phyloP scores from a whole-genome alignment of 2,888 invertebrate species.

The Alcis repandata region DNA sequence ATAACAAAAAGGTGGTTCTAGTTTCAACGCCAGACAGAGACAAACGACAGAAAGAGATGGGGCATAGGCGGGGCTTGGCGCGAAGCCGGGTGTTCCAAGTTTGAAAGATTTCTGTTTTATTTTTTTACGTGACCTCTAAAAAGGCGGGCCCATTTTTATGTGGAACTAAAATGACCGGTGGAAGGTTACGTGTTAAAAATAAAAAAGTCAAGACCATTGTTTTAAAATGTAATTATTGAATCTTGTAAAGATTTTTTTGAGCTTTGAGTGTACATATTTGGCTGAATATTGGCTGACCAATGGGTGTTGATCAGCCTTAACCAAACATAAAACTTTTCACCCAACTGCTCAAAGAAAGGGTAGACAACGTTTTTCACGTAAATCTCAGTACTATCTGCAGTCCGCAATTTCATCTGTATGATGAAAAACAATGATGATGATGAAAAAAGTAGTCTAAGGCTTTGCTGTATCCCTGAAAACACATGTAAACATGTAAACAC shows the following conservation, averaged over 20 bases:
- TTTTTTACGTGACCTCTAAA: conserved; percentile 59
- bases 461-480: too few species aligned
- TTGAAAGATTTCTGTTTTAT: conserved; percentile 48
- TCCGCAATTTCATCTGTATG: too few species aligned
- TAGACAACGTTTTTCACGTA: too few species aligned
- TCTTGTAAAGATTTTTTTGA: not conserved
- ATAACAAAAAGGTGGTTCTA: conserved; percentile 74
- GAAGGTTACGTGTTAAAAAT: conserved; percentile 11
- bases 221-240: not conserved
- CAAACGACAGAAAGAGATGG: conserved; percentile 52
- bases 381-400: too few species aligned
- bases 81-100: conserved; percentile 57
- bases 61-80: conserved; percentile 65
- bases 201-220: conserved; percentile 1
- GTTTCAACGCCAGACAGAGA: conserved; percentile 72
- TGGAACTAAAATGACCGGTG: conserved; percentile 3
- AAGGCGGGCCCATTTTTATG: conserved; percentile 52
- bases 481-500: too few species aligned
- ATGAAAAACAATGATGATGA: too few species aligned
- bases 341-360: too few species aligned
- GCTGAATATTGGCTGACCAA: too few species aligned
- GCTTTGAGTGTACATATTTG: too few species aligned
- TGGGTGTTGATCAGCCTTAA: too few species aligned
- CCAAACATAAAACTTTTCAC: too few species aligned
- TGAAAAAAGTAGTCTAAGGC: too few species aligned